phyloP scores from a whole-genome alignment of 2,888 invertebrate species.

The Eucriotettix oculatus region DNA sequence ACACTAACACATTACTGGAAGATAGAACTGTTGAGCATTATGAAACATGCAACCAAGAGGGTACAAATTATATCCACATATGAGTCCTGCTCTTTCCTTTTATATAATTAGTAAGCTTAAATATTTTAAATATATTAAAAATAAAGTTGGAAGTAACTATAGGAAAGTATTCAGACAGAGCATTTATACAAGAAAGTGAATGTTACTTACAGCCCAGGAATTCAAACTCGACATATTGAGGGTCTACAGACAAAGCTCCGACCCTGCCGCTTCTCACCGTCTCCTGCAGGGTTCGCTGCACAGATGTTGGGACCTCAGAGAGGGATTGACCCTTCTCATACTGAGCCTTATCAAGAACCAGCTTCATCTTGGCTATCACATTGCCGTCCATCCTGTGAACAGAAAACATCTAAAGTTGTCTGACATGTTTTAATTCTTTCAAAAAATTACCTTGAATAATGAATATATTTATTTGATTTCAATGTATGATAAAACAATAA shows the following conservation, averaged over 20 bases:
- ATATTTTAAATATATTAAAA: background rate
- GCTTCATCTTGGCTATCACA: conserved; percentile 57
- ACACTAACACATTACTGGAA: too few relatives aligned
- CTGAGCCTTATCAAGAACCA: conserved; percentile 55
- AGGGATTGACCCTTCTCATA: conserved; percentile 40
- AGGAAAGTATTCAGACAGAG: too few relatives aligned
- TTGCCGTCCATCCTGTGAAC: conserved; percentile 38
- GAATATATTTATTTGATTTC: too few relatives aligned
- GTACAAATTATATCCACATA: too few relatives aligned
- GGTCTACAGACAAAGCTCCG: conserved; percentile 66
- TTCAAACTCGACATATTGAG: conserved; percentile 57
- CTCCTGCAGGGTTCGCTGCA: conserved; percentile 44
- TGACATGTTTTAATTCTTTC: too few relatives aligned
- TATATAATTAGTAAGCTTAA: background rate
- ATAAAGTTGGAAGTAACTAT: background rate
- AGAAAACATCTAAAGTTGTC: background rate
- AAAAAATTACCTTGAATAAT: too few relatives aligned
- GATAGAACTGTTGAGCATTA: too few relatives aligned
- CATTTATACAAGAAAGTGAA: background rate
- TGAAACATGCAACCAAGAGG: too few relatives aligned
- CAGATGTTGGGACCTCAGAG: conserved; percentile 18
- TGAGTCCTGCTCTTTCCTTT: background rate
- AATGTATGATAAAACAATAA: too few relatives aligned
- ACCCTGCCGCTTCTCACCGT: conserved; percentile 55
- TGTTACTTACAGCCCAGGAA: conserved; percentile 44